Base-by-base conservation (phyloP, 2,888 invertebrate species). In the Helicoverpa assulta region DNA sequence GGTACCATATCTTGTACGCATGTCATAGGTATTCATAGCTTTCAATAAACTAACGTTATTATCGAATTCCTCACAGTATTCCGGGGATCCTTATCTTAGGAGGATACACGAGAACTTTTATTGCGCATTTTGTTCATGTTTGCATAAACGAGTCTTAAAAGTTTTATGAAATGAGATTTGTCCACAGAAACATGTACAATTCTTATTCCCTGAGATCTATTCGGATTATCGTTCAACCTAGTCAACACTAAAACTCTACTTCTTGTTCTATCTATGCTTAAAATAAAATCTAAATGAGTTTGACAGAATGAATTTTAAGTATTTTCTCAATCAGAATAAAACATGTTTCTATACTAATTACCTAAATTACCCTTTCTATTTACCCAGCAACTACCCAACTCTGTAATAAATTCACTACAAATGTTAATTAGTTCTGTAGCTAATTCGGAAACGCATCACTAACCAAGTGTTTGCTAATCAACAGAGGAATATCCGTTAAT, bases 391-490 rank as follows among this genome's bases (percentile, higher is more conserved):
- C 12, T 12, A 40, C 5, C 14, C 40, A 40, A 40, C 40, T 40
- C n/a, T 52, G 16, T 10, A 16, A 10, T 53, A 14, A 37, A 21
- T 7, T 21, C 18, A 65, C 21, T 7, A 19, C 29, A 63, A 16
- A 26, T n/a, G 50, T 77, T 50, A 40, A 63, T 73, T 72, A 58
- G 50, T 43, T 54, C 33, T 43, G 14, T 8, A 2, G 19, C 21
- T 40, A 57, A 33, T 72, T 43, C 3, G 18, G 53, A 40, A 71
- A 56, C 55, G 56, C 29, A 43, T 59, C 29, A 29, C 26, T 73
- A 55, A 52, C 33, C 21, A 50, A 69, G 57, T 76, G 67, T 66
- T 70, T 70, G 70, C 67, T 70, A 80, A 85, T 78, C 70, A 64
- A 70, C 69, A 69, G 57, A 58, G 65, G 73, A 61, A 70, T 73